Conservation (phyloP, 2,797 vertebrate species). For the Falco biarmicus region DNA sequence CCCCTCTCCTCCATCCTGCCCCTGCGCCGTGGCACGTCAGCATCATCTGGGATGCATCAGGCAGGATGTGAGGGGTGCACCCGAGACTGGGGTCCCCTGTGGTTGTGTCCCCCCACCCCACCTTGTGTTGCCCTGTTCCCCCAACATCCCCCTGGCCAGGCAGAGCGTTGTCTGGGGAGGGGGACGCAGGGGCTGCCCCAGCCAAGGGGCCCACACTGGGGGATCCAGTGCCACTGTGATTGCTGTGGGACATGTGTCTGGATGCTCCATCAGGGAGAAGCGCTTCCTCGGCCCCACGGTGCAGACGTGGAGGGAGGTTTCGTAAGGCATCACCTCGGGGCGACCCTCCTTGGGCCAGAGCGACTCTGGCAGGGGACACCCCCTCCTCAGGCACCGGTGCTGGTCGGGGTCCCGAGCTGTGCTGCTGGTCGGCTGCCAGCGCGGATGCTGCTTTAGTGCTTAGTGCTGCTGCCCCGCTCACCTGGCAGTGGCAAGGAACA, state of each 20-base stretch:
- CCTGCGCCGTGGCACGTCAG: constrained; percentile 24
- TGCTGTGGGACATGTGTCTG: not conserved
- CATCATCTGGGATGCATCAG: constrained; percentile 37
- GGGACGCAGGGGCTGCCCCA: not conserved
- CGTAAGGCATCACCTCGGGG: fast-evolving
- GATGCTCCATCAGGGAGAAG: not conserved
- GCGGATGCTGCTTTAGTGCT: not conserved
- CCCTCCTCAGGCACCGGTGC: not conserved
- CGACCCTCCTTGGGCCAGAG: not conserved
- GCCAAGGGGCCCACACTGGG: not conserved
- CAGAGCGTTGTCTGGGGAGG: not conserved
- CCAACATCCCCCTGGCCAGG: not conserved
- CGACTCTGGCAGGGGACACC: not conserved
- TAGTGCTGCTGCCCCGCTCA: not conserved
- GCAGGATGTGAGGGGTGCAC: not conserved
- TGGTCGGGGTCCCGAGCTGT: not conserved
- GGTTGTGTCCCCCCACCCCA: not conserved
- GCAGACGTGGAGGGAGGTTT: not conserved
- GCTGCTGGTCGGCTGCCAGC: not conserved
- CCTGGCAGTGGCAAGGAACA: not conserved
- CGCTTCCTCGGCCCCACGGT: not conserved
- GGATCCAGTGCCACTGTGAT: fast-evolving
- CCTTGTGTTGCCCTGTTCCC: not conserved
- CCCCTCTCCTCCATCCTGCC: constrained; percentile 17
- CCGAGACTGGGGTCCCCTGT: not conserved